Evolutionary conservation across 2,797 vertebrate genomes (phyloP), one percentile per base, ranked within the genome.

Genomic region (Glyptemys insculpta): DNA sequence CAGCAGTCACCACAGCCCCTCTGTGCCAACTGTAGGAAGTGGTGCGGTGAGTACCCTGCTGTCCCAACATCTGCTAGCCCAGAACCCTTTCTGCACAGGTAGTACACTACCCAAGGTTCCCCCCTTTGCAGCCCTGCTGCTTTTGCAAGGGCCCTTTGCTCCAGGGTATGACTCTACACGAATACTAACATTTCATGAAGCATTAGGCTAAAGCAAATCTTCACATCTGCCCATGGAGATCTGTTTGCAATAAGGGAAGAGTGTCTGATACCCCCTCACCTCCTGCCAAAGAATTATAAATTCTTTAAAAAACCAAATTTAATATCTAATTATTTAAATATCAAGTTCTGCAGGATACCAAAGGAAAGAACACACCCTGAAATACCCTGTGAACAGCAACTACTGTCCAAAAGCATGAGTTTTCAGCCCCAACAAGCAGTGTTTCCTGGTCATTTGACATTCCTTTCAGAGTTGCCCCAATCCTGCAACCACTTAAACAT

Each of bases 371-470:
- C 9, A 44, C 3, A 10, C 44, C 49, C 65, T 74, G 37, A n/a
- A 52, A 76, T 72, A 56, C 19, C 85, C 79, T 72, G 23, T 47
- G 76, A 90, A 68, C 85, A 90, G 85, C 57, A 50, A 1, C 5
- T 53, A 27, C n/a, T 81, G 52, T 12, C 59, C 80, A 56, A 91
- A 87, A 8, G 8, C 10, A 12, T 27, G 5, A 0, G 16, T 79
- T 89, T 88, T 76, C 79, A 86, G 83, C 76, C 44, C 76, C 34
- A 85, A 89, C 23, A 47, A 86, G 86, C 41, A 82, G 5, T 0
- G 4, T 37, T 4, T 74, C 15, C 72, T 53, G n/a, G 31, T 57
- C 0, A 0, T 57, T 87, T 41, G 16, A 3, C 0, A 29, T 52
- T 5, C 53, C 52, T 91, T 82, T 57, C 50, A 52, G 5, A 16